Base-by-base conservation (phyloP, 2,888 invertebrate species). In the Eumacrocentrus americanus region DNA sequence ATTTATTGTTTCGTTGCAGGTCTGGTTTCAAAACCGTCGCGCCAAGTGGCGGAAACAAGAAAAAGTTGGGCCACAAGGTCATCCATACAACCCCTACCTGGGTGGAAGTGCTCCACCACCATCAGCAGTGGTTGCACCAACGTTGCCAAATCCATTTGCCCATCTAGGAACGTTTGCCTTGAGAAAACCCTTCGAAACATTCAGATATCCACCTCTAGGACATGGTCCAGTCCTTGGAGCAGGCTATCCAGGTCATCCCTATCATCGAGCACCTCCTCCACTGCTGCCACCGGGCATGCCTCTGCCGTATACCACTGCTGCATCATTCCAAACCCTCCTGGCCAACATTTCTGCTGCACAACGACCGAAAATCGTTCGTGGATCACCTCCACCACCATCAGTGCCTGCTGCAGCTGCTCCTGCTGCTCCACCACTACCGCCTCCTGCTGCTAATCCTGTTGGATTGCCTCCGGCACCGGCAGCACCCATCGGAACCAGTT, bases 1-100 rank as follows among this genome's bases (percentile, higher is more conserved):
- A n/a, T n/a, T n/a, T n/a, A n/a, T n/a, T n/a, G n/a, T 65, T 70
- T 70, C 79, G 72, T 86, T 84, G 0, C 87, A 94, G 94, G 94
- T 95, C 3, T 94, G 94, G 94, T 95, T 94, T 81, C 94, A 95
- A 84, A 95, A 95, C 81, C 87, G 94, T 1, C 86, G 94, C 38
- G 94, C 94, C 47, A 95, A 95, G 82, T 95, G 94, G 94, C 86
- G 95, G 38, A 95, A 95, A 76, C 94, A 94, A 76, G 94, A 94
- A 82, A 94, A 94, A 82, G 94, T 94, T 60, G 94, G 94, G 0
- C 94, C 94, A 0, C 91, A 93, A 74, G 93, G 87, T 1, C 94
- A 94, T 80, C 94, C 94, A 0, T 94, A 94, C 86, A 93, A 91
- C 79, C 92, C 93, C 1, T 94, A 92, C 81, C 79, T 92, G 66